These are phyloP conservation scores for Diarsia mendica DNA, from an alignment of 2,888 invertebrate genomes.

Conservation along the genomic window DNA sequence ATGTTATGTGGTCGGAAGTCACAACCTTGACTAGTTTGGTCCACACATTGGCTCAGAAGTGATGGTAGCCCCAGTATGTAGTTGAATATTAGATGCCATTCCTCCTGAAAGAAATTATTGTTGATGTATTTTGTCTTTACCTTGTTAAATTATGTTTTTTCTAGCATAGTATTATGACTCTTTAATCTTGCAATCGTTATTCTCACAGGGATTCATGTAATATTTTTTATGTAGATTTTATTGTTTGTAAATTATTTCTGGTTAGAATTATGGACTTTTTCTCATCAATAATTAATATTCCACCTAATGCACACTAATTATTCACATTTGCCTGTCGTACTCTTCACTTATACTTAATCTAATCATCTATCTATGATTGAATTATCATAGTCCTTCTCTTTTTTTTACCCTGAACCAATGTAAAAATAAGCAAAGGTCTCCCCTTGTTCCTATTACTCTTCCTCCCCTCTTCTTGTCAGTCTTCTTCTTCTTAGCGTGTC, in stretches of 20 bases:
- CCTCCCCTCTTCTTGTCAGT: too few relatives aligned
- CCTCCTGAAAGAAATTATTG: constrained; percentile 90
- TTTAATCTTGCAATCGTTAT: not conserved
- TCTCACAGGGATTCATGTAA: not conserved
- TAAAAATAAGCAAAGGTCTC: too few relatives aligned
- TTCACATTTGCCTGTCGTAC: not conserved
- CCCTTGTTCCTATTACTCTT: too few relatives aligned
- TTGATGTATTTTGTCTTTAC: not conserved
- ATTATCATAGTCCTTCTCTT: not conserved
- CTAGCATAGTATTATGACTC: not conserved
- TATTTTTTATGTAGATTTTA: not conserved
- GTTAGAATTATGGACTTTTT: not conserved
- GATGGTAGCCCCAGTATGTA: constrained; percentile 92
- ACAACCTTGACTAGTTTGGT: constrained; percentile 83
- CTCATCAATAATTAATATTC: not conserved
- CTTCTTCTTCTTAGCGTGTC: too few relatives aligned
- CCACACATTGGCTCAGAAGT: constrained; percentile 89
- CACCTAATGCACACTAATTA: too few relatives aligned
- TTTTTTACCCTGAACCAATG: too few relatives aligned
- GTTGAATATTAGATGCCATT: constrained; percentile 93
- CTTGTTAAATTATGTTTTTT: not conserved
- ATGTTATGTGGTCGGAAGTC: constrained; percentile 92
- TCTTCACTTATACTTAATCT: not conserved
- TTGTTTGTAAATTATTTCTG: not conserved
- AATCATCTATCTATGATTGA: not conserved